phyloP scores from a whole-genome alignment of 2,113 vertebrate species.

The Lepidiolamprologus cunningtoni region DNA sequence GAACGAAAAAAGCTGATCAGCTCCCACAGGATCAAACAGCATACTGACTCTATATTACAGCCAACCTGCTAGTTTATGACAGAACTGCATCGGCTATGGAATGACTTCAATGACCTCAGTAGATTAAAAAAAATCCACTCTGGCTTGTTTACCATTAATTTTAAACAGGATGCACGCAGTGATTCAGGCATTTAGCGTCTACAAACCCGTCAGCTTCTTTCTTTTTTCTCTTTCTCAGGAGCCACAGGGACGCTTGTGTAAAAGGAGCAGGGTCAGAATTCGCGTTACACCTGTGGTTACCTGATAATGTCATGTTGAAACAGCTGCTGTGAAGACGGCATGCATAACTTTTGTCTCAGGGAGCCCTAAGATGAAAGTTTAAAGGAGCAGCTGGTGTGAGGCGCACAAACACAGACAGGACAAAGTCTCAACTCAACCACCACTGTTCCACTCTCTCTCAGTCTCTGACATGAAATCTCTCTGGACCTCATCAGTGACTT shows the following conservation, averaged over 20 bases:
- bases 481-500: neutral
- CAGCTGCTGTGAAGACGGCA: neutral
- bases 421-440: fast-evolving
- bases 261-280: neutral
- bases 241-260: neutral
- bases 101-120: neutral
- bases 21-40: neutral
- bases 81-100: neutral
- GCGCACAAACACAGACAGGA: neutral
- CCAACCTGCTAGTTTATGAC: fast-evolving
- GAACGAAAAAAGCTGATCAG: neutral
- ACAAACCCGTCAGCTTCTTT: neutral
- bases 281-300: neutral
- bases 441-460: neutral
- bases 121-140: neutral
- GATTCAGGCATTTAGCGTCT: neutral
- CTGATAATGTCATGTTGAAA: neutral
- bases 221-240: neutral
- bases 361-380: neutral
- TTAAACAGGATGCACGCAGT: neutral
- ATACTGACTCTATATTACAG: neutral
- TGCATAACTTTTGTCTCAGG: neutral
- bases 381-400: neutral
- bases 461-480: neutral
- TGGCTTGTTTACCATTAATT: neutral